Percentiles rank a stretch among this genome's conserved stretches.
phyloP scores from a whole-genome alignment of 2,797 vertebrate genomes.

The Megaceryle alcyon region DNA sequence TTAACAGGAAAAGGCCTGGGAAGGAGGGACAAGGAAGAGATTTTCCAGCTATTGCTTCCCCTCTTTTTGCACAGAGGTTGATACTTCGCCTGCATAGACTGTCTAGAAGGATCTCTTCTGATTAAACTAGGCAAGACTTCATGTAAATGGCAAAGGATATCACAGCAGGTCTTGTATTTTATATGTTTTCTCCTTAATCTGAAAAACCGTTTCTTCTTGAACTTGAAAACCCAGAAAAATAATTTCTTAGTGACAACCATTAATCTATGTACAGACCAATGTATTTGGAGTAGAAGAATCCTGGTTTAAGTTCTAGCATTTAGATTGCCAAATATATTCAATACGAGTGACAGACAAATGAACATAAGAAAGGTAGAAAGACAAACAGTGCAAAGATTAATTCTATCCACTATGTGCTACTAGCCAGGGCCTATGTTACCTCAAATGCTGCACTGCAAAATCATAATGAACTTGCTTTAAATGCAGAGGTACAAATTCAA shows the following conservation, averaged over 20 bases:
- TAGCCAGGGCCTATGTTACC: not conserved
- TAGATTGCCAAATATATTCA: not conserved
- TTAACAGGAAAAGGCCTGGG: not conserved
- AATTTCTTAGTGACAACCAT: conserved; percentile 48
- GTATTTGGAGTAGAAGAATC: not conserved
- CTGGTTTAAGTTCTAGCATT: conserved; percentile 40
- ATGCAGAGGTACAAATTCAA: not conserved
- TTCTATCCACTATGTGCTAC: not conserved
- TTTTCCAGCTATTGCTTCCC: not conserved
- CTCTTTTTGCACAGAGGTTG: not conserved
- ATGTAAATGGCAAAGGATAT: not conserved
- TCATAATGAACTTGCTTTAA: not conserved
- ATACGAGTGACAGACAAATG: not conserved
- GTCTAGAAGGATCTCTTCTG: not conserved
- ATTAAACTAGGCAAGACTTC: not conserved
- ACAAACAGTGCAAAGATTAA: not conserved
- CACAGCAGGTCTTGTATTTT: conserved; percentile 53
- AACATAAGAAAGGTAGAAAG: not conserved
- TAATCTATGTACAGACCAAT: conserved; percentile 8
- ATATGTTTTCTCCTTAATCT: conserved; percentile 13
- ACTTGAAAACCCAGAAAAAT: conserved; percentile 31
- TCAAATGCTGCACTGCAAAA: not conserved
- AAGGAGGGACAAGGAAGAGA: not conserved
- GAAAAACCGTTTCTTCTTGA: conserved; percentile 43
- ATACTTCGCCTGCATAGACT: not conserved